Evolutionary conservation across 2,113 vertebrate species (phyloP).

Genomic region (Apodemus sylvaticus): DNA sequence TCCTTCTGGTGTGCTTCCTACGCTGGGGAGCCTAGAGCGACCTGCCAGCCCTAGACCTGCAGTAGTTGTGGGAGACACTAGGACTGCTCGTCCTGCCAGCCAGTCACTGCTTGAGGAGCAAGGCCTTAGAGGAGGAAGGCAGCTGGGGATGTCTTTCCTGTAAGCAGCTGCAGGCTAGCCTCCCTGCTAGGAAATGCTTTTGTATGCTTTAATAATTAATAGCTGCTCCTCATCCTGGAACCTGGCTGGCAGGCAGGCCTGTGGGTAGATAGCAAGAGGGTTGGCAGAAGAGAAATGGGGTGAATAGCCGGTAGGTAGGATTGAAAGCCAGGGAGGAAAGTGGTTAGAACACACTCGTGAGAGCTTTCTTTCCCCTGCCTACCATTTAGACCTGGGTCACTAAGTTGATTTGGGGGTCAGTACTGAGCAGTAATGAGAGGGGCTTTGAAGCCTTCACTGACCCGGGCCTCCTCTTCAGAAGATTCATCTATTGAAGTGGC

Average conservation of each 20-base stretch:
- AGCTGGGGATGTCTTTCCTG: conserved; percentile 76
- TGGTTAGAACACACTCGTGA: not conserved
- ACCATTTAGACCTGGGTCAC: not conserved
- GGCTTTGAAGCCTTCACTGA: not conserved
- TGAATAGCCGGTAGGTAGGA: conserved; percentile 11
- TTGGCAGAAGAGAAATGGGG: not conserved
- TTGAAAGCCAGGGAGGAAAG: not conserved
- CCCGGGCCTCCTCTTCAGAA: not conserved
- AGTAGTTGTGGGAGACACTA: not conserved
- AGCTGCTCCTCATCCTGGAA: conserved; percentile 66
- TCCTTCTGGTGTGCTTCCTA: not conserved
- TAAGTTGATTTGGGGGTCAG: not conserved
- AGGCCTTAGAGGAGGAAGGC: conserved; percentile 45
- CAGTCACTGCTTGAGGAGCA: not conserved
- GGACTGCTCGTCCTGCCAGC: not conserved
- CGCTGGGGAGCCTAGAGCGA: not conserved
- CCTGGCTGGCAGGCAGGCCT: conserved; percentile 74
- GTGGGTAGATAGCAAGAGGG: conserved; percentile 54
- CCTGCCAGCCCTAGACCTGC: not conserved
- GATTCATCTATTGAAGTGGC: not conserved
- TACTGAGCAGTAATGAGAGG: not conserved
- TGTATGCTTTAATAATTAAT: conserved; percentile 82
- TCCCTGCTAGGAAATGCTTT: conserved; percentile 81
- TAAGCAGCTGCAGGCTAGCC: conserved; percentile 71
- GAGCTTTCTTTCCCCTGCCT: not conserved